Base-by-base conservation (phyloP, 2,113 vertebrate species). In the Pitta sordida region DNA sequence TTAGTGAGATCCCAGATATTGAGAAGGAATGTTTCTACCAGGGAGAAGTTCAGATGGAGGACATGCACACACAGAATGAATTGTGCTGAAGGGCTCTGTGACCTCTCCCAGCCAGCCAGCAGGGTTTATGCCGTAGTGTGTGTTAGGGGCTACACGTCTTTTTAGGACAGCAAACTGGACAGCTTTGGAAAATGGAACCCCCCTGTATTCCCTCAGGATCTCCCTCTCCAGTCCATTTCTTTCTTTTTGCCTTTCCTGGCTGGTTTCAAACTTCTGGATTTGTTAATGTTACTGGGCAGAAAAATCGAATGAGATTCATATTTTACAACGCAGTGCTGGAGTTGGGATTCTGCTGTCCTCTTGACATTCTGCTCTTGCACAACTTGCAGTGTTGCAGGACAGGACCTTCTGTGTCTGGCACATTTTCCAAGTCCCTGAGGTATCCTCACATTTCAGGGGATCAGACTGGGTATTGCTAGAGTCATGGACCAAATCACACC, bases 201-300 rank as follows among this genome's bases (percentile, higher is more conserved):
- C 43, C 20, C 15, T 39, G 0, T 56, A 30, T 60, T 77, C 46
- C 20, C 27, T 67, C 43, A 19, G 46, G 36, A 22, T 19, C 5
- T 81, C 8, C 10, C 12, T 78, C 9, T 65, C 60, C 32, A 36
- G 44, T 64, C 55, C 29, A 16, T 69, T 60, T 62, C 24, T 69
- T 82, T 48, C 23, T 65, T 74, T 56, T 49, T 19, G 4, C 10
- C 13, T 84, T 70, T 77, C 6, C 32, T 36, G 29, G 20, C 32
- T 52, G 36, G 11, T 77, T 83, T 63, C 32, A 58, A 15, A 41
- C 29, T 49, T 83, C 13, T 51, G 44, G 23, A 69, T 81, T 77
- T 63, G 34, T 52, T 0, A 0, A 87, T 14, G 14, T 82, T 63
- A 52, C 24, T 34, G 7, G 30, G 15, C 49, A 53, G 62, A 29